phyloP scores from a whole-genome alignment of 2,113 vertebrate species.

The Silurus glanis region DNA sequence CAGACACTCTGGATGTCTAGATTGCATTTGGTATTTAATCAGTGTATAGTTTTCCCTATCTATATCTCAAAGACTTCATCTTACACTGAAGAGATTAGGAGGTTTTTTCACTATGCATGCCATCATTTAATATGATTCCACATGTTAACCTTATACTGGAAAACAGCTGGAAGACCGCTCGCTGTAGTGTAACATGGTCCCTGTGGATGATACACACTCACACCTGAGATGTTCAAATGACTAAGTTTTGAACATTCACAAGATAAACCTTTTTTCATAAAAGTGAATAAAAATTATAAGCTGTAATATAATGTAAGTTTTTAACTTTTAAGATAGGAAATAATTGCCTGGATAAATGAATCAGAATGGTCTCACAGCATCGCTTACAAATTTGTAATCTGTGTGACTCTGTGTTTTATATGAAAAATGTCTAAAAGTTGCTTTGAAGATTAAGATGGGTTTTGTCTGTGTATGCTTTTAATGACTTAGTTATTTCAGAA shows the following conservation, averaged over 20 bases:
- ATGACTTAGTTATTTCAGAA: background rate
- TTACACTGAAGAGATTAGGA: background rate
- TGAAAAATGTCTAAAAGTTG: background rate
- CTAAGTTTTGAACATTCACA: background rate
- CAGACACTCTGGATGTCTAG: background rate
- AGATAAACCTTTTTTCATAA: background rate
- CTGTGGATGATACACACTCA: background rate
- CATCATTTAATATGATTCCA: background rate
- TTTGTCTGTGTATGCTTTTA: background rate
- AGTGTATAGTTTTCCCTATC: background rate
- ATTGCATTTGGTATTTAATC: background rate
- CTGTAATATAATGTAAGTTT: background rate
- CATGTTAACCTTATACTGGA: background rate
- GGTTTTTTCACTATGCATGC: slow-evolving; percentile 7
- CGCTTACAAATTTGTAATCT: background rate
- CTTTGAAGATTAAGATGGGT: background rate
- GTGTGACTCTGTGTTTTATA: background rate
- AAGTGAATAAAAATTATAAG: background rate
- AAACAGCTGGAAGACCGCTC: slow-evolving; percentile 6
- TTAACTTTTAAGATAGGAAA: background rate
- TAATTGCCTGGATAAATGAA: background rate
- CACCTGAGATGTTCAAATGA: background rate
- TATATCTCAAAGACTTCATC: background rate
- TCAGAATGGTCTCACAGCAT: background rate
- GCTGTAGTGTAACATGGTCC: background rate